Evolutionary conservation across 1,140 invertebrate genomes (phyloP), one percentile per base, ranked within the genome.

Genomic region (Euschistus heros): DNA sequence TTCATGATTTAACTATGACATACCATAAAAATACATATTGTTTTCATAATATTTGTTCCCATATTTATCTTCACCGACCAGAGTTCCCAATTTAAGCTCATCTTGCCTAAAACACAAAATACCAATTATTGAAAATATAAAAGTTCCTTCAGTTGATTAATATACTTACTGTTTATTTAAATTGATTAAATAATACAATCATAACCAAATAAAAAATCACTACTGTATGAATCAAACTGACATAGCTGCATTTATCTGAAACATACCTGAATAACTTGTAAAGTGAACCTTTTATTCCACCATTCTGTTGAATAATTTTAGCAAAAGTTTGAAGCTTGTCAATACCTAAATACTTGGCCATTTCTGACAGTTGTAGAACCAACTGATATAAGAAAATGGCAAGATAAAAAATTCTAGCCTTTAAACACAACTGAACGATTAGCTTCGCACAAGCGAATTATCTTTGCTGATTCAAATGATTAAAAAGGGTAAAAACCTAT

Each of bases 31-130:
- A 74, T 90, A 93, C 50, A 80, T 78, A 27, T 89, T 86, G 74
- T 97, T 97, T 80, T 98, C 87, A 76, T 83, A 99, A 76, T 99
- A 99, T 75, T 89, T 94, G 77, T 99, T 99, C 37, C 97, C 96
- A 76, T 85, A 94, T 74, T 92, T 88, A 75, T 99, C 97, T 66
- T 82, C 83, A n/a, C 97, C 97, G n/a, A 98, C 82, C 0, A 93
- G 74, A 0, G 76, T 84, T 24, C 95, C 95, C 50, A 81, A 79
- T 79, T 95, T 97, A 22, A 96, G 72, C 0, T 89, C 87, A 79
- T 98, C 94, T 70, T 84, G 84, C 73, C 93, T 92, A 72, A 67
- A 80, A 77, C 69, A 70, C 66, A 69, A 55, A 60, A 66, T 33
- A 42, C 20, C 70, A 64, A 24, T 7, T 18, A 22, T 27, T 6